Percentiles rank a stretch among this genome's conserved stretches.
These are phyloP conservation scores for Greenwoodochromis staneri DNA, from an alignment of 2,113 vertebrate species.

Conservation along the genomic window DNA sequence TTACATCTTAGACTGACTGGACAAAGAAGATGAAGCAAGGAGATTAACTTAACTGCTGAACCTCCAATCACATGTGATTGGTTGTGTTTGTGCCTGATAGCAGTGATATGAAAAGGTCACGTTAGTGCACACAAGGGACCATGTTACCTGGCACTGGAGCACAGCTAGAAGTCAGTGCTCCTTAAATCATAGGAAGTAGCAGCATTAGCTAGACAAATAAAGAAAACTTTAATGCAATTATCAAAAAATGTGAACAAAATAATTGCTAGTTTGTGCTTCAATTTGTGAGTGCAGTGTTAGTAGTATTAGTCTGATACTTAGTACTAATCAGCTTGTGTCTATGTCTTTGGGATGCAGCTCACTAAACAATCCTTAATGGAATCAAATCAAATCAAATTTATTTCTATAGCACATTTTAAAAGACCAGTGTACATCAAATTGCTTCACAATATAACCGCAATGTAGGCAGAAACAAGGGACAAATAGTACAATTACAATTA, in stretches of 20 bases:
- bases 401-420: background rate
- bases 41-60: background rate
- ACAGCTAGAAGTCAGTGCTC: background rate
- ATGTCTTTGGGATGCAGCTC: background rate
- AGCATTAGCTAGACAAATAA: background rate
- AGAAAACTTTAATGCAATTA: background rate
- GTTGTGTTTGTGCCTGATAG: background rate
- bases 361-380: background rate
- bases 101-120: background rate
- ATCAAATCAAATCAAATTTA: background rate
- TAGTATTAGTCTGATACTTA: background rate
- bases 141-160: background rate
- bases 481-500: background rate
- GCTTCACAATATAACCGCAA: rapidly evolving
- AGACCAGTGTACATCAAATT: background rate
- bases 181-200: constrained; percentile 8
- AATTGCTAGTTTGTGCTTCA: background rate
- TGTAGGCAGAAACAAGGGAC: background rate
- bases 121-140: background rate
- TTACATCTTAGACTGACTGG: background rate
- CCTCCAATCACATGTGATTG: background rate
- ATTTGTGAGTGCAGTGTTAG: background rate
- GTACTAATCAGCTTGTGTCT: background rate
- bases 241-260: background rate
- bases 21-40: background rate